Percentiles rank a stretch among this genome's conserved stretches.
These are phyloP conservation scores for Aricia artaxerxes DNA, from an alignment of 2,888 invertebrate genomes.

Conservation along the genomic window DNA sequence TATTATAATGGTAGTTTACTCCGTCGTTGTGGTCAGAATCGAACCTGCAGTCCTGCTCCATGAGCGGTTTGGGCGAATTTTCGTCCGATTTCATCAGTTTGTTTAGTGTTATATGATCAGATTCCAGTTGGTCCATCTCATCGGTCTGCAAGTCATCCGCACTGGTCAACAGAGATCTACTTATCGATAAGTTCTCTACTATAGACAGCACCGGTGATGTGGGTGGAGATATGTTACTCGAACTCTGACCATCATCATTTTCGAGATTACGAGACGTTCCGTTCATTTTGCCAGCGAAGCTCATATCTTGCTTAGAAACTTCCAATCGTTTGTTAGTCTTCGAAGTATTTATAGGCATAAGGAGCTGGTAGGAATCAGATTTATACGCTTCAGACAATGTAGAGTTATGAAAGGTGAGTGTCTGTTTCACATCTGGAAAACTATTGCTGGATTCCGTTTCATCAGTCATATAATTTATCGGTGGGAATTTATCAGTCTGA, in stretches of 20 bases:
- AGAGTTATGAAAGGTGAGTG: constrained; percentile 47
- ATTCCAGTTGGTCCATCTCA: constrained; percentile 30
- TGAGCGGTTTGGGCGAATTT: constrained; percentile 61
- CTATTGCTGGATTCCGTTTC: constrained; percentile 56
- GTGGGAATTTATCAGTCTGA: background rate
- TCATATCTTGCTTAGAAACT: constrained; percentile 5
- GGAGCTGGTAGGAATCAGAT: constrained; percentile 63
- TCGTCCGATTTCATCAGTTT: constrained; percentile 54
- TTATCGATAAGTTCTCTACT: constrained; percentile 66
- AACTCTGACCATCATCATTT: constrained; percentile 48
- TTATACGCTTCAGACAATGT: constrained; percentile 54
- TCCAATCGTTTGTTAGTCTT: background rate
- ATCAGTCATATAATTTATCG: constrained; percentile 41
- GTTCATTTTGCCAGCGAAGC: constrained; percentile 36
- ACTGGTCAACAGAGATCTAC: constrained; percentile 50
- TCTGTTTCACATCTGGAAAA: constrained; percentile 44
- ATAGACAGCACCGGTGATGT: constrained; percentile 69
- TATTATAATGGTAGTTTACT: constrained; percentile 39
- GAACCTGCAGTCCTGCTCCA: constrained; percentile 59
- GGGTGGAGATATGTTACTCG: constrained; percentile 62
- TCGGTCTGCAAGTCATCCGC: constrained; percentile 41
- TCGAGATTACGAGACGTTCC: background rate
- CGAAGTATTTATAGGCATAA: constrained; percentile 49
- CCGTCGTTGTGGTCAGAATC: constrained; percentile 42
- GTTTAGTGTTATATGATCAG: constrained; percentile 43